phyloP scores from a whole-genome alignment of 2,113 vertebrate genomes.

The Oceanodroma tethys region DNA sequence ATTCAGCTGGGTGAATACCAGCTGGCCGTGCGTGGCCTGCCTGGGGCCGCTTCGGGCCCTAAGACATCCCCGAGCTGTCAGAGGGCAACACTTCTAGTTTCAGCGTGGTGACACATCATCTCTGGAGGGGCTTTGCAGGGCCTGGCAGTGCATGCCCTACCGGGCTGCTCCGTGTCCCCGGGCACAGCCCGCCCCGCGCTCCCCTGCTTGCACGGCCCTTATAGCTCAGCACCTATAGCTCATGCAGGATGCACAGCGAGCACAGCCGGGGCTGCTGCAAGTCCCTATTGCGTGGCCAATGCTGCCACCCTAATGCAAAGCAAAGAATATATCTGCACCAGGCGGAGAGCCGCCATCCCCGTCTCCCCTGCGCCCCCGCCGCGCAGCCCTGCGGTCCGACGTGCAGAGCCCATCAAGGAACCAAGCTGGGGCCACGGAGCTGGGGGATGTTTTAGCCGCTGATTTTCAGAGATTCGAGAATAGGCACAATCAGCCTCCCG shows the following conservation, averaged over 20 bases:
- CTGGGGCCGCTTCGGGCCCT: neutral
- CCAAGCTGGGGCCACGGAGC: neutral
- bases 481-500: neutral
- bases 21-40: neutral
- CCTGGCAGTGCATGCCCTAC: rapidly evolving
- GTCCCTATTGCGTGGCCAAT: neutral
- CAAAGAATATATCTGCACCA: neutral
- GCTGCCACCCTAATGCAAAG: constrained; percentile 45
- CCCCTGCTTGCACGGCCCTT: neutral
- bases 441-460: neutral
- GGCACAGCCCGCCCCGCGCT: rapidly evolving
- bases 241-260: rapidly evolving
- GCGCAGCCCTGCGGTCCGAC: rapidly evolving
- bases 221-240: neutral
- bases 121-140: neutral
- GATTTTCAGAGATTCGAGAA: neutral
- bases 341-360: neutral
- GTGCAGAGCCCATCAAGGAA: neutral
- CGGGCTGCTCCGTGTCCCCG: rapidly evolving
- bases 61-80: neutral
- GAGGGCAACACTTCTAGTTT: neutral
- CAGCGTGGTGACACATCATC: neutral
- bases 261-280: neutral
- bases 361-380: rapidly evolving
- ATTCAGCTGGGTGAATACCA: neutral